Evolutionary conservation across 1,140 invertebrate species (phyloP), one percentile per base, ranked within the genome.

Genomic region (Apocrypta bakeri): DNA sequence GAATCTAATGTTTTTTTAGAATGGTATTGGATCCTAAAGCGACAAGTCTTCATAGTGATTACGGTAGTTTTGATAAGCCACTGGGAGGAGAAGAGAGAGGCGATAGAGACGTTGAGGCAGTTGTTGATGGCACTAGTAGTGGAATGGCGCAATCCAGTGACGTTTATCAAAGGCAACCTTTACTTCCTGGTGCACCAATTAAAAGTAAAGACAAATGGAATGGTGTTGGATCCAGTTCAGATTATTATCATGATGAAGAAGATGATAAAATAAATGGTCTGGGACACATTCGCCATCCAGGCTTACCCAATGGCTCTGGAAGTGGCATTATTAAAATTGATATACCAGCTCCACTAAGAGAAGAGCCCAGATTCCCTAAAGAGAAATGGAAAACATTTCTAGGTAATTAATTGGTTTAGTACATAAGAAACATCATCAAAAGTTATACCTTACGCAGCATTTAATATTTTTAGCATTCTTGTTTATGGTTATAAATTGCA

Each of bases 311-410:
- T 75, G 89, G 89, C 17, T 91, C 91, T 69, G 88, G 89, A 17
- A 91, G 90, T 83, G 90, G 91, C 14, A 89, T 92, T 64, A 90
- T 94, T 74, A 93, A 93, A 84, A 91, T 94, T 64, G 93, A 94
- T 85, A 92, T 94, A 76, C 93, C 94, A 7, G 88, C 92, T 29
- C 92, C 93, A 17, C 88, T 92, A 1, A 88, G 94, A 82, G 94
- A 95, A 84, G 94, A 95, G 87, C 94, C 94, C 1, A 90, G 94
- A 84, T 95, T 94, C 89, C 95, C 95, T 7, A 94, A 95, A 88
- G 95, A 96, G 89, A 94, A 95, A 87, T 95, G 94, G 92, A 96
- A 96, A 93, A 95, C 95, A 21, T 91, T 95, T 84, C 85, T 95
- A 84, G 94, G 94, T 95, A 88, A 90, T 87, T 63, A 69, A 25